Conservation (phyloP, 2,888 invertebrate species). For the Marasmarcha lunaedactyla region DNA sequence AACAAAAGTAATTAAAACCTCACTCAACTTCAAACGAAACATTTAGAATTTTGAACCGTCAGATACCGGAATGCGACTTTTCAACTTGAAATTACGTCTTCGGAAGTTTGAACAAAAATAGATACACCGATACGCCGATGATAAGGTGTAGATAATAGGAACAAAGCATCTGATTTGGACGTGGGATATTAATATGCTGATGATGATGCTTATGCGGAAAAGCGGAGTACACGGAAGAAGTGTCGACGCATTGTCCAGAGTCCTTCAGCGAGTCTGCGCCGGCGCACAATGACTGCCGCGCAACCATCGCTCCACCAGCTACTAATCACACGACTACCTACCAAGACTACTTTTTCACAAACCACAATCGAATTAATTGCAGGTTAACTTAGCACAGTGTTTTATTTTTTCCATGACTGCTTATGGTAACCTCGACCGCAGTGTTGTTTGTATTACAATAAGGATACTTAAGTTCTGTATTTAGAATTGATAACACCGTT, state of each 20-base stretch:
- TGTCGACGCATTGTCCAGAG: constrained; percentile 44
- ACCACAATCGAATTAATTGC: constrained; percentile 31
- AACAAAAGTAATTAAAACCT: constrained; percentile 10
- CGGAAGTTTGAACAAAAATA: too few relatives aligned
- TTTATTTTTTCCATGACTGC: constrained; percentile 16
- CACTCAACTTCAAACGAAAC: too few relatives aligned
- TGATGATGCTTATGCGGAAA: constrained; percentile 25
- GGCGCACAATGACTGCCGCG: constrained; percentile 1
- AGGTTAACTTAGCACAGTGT: constrained; percentile 23
- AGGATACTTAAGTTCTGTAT: too few relatives aligned
- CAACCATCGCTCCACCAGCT: constrained; percentile 24
- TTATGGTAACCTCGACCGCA: neutral
- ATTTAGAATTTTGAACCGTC: too few relatives aligned
- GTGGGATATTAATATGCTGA: constrained; percentile 51
- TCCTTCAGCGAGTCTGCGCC: constrained; percentile 27
- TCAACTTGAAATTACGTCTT: too few relatives aligned
- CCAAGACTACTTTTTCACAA: constrained; percentile 27
- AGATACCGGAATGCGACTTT: too few relatives aligned
- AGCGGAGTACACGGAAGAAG: constrained; percentile 42
- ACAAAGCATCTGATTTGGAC: too few relatives aligned
- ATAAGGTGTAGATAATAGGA: too few relatives aligned
- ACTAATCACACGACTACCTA: constrained; percentile 22
- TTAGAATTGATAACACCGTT: constrained; percentile 1
- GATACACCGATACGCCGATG: too few relatives aligned
- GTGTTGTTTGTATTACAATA: neutral